Evolutionary conservation across 1,140 invertebrate genomes (phyloP).

Genomic region (Caenorhabditis inopinata): DNA sequence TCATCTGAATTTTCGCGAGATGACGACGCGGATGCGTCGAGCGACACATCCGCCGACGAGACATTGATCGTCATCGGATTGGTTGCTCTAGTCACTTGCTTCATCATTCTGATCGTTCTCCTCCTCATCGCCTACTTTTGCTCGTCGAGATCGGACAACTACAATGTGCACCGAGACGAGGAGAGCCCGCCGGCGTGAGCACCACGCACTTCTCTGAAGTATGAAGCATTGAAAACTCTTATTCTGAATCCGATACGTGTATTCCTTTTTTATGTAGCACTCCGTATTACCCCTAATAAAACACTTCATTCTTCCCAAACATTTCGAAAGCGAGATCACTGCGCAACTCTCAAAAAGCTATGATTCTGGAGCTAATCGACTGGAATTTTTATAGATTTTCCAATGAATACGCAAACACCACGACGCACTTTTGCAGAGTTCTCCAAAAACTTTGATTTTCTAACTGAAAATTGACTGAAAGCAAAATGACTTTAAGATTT

Average conservation of each 20-base stretch:
- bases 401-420: too few species aligned
- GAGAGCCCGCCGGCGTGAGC: background rate
- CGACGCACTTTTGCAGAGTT: too few species aligned
- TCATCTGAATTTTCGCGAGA: background rate
- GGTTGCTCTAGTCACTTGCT: background rate
- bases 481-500: too few species aligned
- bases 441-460: too few species aligned
- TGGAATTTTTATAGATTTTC: too few species aligned
- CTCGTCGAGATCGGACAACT: background rate
- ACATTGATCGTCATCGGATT: background rate
- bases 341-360: too few species aligned
- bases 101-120: background rate
- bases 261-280: background rate
- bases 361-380: too few species aligned
- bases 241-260: conserved; percentile 9
- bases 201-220: background rate
- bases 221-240: background rate
- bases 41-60: background rate
- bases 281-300: too few species aligned
- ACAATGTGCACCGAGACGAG: conserved; percentile 7
- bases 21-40: background rate
- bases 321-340: too few species aligned
- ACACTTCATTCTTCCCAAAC: too few species aligned
- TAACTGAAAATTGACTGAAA: too few species aligned
- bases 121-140: conserved; percentile 5